Conservation (phyloP, 2,797 vertebrate species). For the Anabas testudineus region DNA sequence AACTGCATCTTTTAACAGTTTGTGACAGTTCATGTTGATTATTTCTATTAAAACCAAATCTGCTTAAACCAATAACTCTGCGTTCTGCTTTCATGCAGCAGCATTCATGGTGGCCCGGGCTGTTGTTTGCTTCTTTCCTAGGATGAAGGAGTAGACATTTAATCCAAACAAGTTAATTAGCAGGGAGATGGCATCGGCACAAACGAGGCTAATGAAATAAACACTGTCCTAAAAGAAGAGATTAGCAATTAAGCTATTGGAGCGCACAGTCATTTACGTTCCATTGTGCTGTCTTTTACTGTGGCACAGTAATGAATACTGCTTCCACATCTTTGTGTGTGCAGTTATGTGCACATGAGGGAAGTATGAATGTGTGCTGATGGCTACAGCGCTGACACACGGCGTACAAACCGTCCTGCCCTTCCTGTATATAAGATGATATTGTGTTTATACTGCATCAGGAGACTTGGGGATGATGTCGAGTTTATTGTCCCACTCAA, state of each 20-base stretch:
- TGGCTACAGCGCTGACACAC: no score
- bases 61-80: not conserved
- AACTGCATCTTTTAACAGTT: not conserved
- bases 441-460: slow-evolving; percentile 30
- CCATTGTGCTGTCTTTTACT: slow-evolving; percentile 71
- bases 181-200: slow-evolving; percentile 66
- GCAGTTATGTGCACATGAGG: slow-evolving; percentile 9
- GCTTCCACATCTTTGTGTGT: slow-evolving; percentile 37
- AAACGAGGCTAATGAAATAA: slow-evolving; percentile 78
- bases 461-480: slow-evolving; percentile 22
- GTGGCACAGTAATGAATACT: slow-evolving; percentile 63
- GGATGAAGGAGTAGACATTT: slow-evolving; percentile 52
- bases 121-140: slow-evolving; percentile 51
- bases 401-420: slow-evolving; percentile 20
- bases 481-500: slow-evolving; percentile 17
- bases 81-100: not conserved
- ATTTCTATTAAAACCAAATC: slow-evolving; percentile 4
- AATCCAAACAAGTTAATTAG: slow-evolving; percentile 81
- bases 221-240: slow-evolving; percentile 77
- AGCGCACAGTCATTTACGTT: slow-evolving; percentile 70
- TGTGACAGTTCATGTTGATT: not conserved
- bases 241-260: slow-evolving; percentile 79
- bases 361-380: not conserved
- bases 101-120: slow-evolving; percentile 20
- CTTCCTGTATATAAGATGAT: slow-evolving; percentile 32